Base-by-base conservation (phyloP, 2,888 invertebrate species). In the Petrolisthes cinctipes region DNA sequence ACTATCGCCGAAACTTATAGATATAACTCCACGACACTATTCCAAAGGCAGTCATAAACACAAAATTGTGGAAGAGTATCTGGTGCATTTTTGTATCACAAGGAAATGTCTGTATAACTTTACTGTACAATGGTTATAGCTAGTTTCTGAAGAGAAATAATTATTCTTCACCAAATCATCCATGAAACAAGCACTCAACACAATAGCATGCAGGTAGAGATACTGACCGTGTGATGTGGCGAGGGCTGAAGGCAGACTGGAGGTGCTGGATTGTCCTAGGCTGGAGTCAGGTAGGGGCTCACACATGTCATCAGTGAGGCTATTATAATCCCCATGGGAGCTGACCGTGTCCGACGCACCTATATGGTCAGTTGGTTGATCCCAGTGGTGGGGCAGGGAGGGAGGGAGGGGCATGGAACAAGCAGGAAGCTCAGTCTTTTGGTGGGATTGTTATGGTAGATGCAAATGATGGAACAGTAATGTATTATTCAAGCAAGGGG, bases 291-390 rank as follows among this genome's bases (percentile, higher is more conserved):
- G 84, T 76, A 84, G 79, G 7, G 76, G 73, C 37, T 88, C 87
- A 68, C 87, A 88, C 81, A 73, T 75, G 61, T 88, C 87, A 51
- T 88, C 87, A 76, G 83, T 82, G 5, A 87, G 87, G 66, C 87
- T 88, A 81, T 88, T 88, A 88, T 84, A 88, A 79, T 91, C 91
- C 90, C 92, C 92, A 89, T 91, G 91, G 71, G 91, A 92, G 86
- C 92, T 92, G 88, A 92, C 91, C 89, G 91, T 91, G 91, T 92
- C 92, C 84, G 91, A 92, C 83, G 91, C 91, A 89, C 91, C 86
- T 84, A 89, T 83, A 89, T 82, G 61, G 56, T 51, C 68, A 79
- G 57, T 37, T 37, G 37, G 37, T 37, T 37, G 37, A 37, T 37
- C 2, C 37, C 51, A 54, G 37, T 23, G 20, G 37, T 54, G 37